Evolutionary conservation across 2,888 invertebrate genomes (phyloP).

Genomic region (Glaucopsyche alexis): DNA sequence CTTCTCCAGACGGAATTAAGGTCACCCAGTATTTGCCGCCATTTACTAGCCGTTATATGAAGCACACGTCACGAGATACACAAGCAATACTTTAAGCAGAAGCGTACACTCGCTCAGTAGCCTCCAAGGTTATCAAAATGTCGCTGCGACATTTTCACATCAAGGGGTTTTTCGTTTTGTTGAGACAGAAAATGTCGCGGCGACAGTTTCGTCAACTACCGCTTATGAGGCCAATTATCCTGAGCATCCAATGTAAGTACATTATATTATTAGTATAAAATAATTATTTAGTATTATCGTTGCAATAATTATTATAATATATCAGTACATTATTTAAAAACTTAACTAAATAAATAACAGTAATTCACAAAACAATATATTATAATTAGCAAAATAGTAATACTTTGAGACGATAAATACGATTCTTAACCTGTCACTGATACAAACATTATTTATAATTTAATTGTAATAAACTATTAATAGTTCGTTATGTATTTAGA

Average conservation of each 20-base stretch:
- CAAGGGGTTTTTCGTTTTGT: too few species aligned
- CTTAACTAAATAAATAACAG: constrained; percentile 5
- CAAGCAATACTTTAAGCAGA: constrained; percentile 7
- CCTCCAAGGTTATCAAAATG: neutral
- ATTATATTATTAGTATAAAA: neutral
- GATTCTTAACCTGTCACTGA: neutral
- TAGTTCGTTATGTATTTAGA: constrained; percentile 15
- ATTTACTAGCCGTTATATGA: neutral
- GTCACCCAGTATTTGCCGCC: neutral
- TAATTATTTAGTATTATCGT: neutral
- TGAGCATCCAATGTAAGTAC: neutral
- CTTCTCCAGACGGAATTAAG: too few species aligned
- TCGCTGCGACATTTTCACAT: too few species aligned
- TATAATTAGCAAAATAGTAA: constrained; percentile 23
- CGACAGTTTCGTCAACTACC: neutral
- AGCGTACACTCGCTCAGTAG: neutral
- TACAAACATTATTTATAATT: neutral
- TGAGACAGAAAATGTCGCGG: neutral
- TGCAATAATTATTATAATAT: neutral
- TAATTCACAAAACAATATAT: constrained; percentile 10
- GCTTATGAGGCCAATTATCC: neutral
- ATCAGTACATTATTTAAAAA: constrained; percentile 4
- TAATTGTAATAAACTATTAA: neutral
- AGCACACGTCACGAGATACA: neutral
- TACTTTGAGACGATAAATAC: constrained; percentile 24